phyloP scores from a whole-genome alignment of 1,140 invertebrate genomes.

The Gryllus bimaculatus region DNA sequence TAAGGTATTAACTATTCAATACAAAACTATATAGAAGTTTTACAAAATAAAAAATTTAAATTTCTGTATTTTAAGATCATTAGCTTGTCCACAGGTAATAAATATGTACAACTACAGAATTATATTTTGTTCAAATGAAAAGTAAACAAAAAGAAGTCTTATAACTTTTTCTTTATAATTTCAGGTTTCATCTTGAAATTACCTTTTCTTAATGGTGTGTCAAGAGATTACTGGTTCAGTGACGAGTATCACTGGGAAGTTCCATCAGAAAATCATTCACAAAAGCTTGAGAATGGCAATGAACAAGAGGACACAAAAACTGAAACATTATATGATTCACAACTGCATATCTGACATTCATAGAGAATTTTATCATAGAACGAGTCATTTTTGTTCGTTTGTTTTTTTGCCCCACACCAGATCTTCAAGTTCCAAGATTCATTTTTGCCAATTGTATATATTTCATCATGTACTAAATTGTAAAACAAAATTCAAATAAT shows the following conservation, averaged over 20 bases:
- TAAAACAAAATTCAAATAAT: too few relatives aligned
- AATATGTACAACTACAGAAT: constrained; percentile 1
- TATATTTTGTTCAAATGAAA: neutral
- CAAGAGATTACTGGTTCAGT: constrained; percentile 38
- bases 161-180: constrained; percentile 11
- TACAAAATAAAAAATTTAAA: neutral
- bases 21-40: neutral
- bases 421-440: too few relatives aligned
- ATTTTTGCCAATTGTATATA: too few relatives aligned
- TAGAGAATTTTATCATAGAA: too few relatives aligned
- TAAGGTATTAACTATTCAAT: too few relatives aligned
- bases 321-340: neutral
- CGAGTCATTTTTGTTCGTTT: too few relatives aligned
- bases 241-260: constrained; percentile 39
- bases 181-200: constrained; percentile 39
- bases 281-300: neutral
- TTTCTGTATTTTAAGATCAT: neutral
- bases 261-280: constrained; percentile 23
- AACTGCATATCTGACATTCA: too few relatives aligned
- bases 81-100: constrained; percentile 7
- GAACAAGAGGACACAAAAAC: neutral
- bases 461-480: too few relatives aligned
- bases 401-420: too few relatives aligned
- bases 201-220: constrained; percentile 34
- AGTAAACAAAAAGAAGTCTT: neutral